A percentile compares a stretch with the other conserved stretches of the same genome.
Conservation (phyloP, 2,888 invertebrate species). For the Mythimna impura region DNA sequence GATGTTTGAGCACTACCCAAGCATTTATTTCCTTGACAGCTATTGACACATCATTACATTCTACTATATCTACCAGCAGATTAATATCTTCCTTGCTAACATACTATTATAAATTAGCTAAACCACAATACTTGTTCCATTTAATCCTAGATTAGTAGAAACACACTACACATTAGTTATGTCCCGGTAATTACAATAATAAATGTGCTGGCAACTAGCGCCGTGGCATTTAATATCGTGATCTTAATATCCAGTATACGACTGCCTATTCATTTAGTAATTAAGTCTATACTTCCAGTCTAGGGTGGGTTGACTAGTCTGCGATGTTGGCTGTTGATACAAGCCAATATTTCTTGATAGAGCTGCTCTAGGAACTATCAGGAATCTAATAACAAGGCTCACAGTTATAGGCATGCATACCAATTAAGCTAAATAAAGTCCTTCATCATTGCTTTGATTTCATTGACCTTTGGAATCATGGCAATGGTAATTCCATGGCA, state of each 20-base stretch:
- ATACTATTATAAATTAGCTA: conserved; percentile 25
- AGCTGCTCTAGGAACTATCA: background rate
- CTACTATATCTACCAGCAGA: background rate
- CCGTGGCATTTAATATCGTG: conserved; percentile 47
- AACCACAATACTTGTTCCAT: conserved; percentile 23
- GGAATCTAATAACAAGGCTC: background rate
- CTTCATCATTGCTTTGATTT: background rate
- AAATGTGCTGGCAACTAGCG: conserved; percentile 46
- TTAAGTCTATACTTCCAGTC: conserved; percentile 34
- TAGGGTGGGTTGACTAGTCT: conserved; percentile 1
- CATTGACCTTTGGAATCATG: background rate
- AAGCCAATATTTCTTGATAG: conserved; percentile 12
- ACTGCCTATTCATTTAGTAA: conserved; percentile 35
- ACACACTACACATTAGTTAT: conserved; percentile 41
- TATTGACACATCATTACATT: background rate
- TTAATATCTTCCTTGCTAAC: conserved; percentile 7
- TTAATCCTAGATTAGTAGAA: conserved; percentile 50
- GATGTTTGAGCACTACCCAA: background rate
- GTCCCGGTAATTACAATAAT: conserved; percentile 51
- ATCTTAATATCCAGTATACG: conserved; percentile 40
- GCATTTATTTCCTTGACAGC: too few relatives aligned
- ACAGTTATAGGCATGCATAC: background rate
- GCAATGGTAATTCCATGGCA: too few relatives aligned
- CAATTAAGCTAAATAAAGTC: background rate
- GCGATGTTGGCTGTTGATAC: conserved; percentile 14